These are phyloP conservation scores for Caretta caretta DNA, from an alignment of 2,113 vertebrate species.

Conservation along the genomic window DNA sequence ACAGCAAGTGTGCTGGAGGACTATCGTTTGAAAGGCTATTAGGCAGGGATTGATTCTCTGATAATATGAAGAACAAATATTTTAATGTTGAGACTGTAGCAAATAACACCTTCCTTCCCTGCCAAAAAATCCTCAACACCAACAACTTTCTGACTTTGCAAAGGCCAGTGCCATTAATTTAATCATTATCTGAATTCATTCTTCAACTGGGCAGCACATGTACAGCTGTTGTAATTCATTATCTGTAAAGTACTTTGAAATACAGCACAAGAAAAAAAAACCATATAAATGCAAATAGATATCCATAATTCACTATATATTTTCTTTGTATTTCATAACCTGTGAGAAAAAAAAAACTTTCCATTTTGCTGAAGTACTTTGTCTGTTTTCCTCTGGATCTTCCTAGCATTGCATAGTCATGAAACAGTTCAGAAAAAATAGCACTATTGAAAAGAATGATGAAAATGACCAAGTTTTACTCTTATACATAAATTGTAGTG, in stretches of 20 bases:
- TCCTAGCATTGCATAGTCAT: background rate
- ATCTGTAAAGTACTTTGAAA: background rate
- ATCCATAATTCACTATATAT: background rate
- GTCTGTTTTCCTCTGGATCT: background rate
- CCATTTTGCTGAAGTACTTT: background rate
- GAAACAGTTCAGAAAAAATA: background rate
- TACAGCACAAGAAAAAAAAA: background rate
- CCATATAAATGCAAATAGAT: slow-evolving; percentile 15
- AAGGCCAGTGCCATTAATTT: background rate
- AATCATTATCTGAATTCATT: background rate
- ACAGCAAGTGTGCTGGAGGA: background rate
- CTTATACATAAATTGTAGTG: background rate
- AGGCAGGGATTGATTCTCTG: background rate
- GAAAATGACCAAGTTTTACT: background rate
- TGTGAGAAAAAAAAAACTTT: background rate
- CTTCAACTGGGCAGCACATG: background rate
- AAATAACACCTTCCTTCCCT: background rate
- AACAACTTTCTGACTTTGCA: background rate
- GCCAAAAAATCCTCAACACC: background rate
- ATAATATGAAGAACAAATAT: background rate
- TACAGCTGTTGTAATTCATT: background rate
- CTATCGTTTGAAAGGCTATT: background rate
- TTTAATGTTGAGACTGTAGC: background rate
- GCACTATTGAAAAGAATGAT: background rate
- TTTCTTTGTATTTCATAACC: background rate